Evolutionary conservation across 2,797 vertebrate species (phyloP).

Genomic region (Amblyopsis hoosieri): DNA sequence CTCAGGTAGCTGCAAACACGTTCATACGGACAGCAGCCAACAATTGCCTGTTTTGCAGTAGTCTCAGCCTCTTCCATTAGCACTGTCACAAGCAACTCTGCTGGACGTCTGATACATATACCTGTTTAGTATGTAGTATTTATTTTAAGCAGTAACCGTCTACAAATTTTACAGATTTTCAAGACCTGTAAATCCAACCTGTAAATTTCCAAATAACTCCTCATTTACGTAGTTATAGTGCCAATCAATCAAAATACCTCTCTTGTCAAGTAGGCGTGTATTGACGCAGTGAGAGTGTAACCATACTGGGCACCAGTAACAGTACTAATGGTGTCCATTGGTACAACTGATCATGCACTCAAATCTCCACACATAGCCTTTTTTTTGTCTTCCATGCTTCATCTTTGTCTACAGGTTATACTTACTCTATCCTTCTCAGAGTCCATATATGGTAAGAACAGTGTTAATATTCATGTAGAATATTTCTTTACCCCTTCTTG

Average conservation of each 20-base stretch:
- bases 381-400: constrained; percentile 6
- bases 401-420: constrained; percentile 13
- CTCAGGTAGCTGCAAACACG: constrained; percentile 25
- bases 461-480: constrained; percentile 22
- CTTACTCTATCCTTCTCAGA: constrained; percentile 13
- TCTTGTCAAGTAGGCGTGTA: no score
- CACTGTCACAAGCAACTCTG: no score
- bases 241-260: no score
- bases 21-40: constrained; percentile 24
- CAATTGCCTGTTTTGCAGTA: neutral
- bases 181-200: no score
- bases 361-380: constrained; percentile 20
- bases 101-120: no score
- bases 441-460: constrained; percentile 39
- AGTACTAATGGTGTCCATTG: constrained; percentile 39
- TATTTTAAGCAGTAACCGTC: no score
- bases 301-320: neutral
- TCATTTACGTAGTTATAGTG: no score
- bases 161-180: no score
- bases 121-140: no score
- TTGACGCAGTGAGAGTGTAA: no score
- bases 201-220: no score
- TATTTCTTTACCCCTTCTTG: constrained; percentile 17
- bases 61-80: no score
- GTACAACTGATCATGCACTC: constrained; percentile 41